Evolutionary conservation across 2,888 invertebrate species (phyloP).

Genomic region (Torymus tubicola): DNA sequence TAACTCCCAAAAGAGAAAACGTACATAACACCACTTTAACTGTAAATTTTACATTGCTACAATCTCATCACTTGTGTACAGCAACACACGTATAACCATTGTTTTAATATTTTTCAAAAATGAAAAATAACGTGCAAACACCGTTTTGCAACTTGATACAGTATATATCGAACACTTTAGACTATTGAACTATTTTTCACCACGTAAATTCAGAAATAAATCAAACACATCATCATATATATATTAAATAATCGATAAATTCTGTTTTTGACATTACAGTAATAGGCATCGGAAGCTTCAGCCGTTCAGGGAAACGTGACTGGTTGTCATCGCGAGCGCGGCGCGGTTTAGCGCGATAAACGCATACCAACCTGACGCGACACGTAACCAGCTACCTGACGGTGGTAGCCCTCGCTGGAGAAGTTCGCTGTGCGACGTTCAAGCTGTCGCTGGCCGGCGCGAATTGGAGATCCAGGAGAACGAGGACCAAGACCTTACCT

Average conservation of each 20-base stretch:
- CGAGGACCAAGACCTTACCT: conserved; percentile 71
- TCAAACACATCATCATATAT: neutral
- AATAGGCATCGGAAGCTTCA: conserved; percentile 98
- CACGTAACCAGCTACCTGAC: conserved; percentile 69
- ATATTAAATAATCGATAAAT: neutral
- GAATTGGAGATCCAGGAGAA: conserved; percentile 67
- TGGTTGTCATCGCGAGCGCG: conserved; percentile 77
- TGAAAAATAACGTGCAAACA: no score
- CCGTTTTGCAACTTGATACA: no score
- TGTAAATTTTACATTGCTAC: no score
- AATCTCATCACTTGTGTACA: no score
- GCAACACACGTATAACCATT: no score
- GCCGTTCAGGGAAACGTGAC: conserved; percentile 98
- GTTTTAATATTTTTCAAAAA: no score
- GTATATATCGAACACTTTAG: no score
- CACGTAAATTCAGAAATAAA: no score
- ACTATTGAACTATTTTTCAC: no score
- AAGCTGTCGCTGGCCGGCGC: conserved; percentile 71
- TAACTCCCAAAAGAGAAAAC: no score
- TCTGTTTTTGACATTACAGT: conserved; percentile 73
- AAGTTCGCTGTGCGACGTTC: conserved; percentile 67
- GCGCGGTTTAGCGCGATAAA: conserved; percentile 72
- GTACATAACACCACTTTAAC: no score
- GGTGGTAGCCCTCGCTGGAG: conserved; percentile 64
- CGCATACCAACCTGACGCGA: conserved; percentile 74